Evolutionary conservation across 2,113 vertebrate genomes (phyloP).

Genomic region (Narcine bancroftii): DNA sequence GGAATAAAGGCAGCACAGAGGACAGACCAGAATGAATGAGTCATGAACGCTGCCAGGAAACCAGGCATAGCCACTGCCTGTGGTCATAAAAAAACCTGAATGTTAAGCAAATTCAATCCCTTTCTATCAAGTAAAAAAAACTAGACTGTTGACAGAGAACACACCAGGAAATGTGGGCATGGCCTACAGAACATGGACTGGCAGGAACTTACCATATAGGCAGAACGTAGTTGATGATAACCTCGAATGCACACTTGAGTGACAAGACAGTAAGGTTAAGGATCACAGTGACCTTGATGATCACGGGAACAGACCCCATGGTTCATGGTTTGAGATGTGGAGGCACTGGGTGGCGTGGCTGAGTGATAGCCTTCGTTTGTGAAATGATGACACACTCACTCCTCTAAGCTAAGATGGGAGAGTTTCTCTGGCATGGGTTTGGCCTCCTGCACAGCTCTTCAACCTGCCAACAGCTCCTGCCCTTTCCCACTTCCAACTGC

Average conservation of each 20-base stretch:
- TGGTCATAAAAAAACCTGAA: background rate
- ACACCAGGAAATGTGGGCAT: background rate
- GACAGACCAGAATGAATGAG: background rate
- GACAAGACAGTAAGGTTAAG: background rate
- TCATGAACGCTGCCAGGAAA: constrained; percentile 12
- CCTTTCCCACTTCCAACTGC: background rate
- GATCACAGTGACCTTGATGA: background rate
- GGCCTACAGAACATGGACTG: background rate
- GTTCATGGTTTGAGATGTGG: background rate
- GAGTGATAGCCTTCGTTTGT: background rate
- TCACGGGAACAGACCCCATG: background rate
- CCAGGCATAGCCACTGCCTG: background rate
- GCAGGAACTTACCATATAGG: background rate
- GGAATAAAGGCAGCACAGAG: constrained; percentile 13
- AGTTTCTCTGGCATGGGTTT: background rate
- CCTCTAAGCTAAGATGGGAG: background rate
- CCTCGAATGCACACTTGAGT: background rate
- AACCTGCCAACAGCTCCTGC: background rate
- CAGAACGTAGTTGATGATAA: background rate
- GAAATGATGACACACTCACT: background rate
- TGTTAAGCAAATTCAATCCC: too few species aligned
- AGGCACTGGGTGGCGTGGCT: background rate
- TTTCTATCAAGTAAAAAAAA: background rate
- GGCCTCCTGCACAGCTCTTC: background rate
- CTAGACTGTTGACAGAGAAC: background rate